Conservation (phyloP, 1,140 invertebrate species). For the Dolichoris vasculosae region DNA sequence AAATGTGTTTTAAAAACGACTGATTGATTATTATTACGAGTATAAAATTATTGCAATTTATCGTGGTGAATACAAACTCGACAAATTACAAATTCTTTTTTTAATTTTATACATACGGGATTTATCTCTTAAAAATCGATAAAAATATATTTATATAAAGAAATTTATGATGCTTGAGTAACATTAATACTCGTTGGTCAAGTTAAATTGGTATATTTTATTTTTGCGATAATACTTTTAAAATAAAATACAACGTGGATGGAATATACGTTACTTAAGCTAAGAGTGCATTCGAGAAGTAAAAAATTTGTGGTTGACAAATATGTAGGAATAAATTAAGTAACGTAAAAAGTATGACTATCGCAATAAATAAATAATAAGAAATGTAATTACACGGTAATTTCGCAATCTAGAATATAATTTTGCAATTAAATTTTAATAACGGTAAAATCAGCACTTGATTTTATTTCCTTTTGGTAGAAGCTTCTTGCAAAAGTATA, state of each 20-base stretch:
- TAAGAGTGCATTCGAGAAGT: neutral
- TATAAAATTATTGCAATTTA: neutral
- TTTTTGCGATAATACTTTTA: neutral
- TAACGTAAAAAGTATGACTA: neutral
- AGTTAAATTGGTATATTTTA: neutral
- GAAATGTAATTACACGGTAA: neutral
- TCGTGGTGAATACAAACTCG: neutral
- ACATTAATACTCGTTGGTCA: neutral
- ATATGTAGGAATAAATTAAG: neutral
- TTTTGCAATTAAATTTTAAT: neutral
- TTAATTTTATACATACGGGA: neutral
- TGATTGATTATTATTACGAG: neutral
- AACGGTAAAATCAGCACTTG: neutral
- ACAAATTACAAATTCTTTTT: neutral
- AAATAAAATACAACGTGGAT: neutral
- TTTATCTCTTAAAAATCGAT: neutral
- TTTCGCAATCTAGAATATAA: neutral
- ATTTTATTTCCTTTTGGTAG: neutral
- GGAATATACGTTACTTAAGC: neutral
- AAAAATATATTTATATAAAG: neutral
- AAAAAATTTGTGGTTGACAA: neutral
- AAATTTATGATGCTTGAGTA: neutral
- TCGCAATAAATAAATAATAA: neutral
- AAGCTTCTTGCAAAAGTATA: constrained; percentile 23
- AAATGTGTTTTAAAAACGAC: no score